Percentiles rank a stretch among this genome's conserved stretches.
Evolutionary conservation across 53 echinoderm and acorn worm genomes (phyloP).

Genomic region (Mesocentrotus franciscanus): DNA sequence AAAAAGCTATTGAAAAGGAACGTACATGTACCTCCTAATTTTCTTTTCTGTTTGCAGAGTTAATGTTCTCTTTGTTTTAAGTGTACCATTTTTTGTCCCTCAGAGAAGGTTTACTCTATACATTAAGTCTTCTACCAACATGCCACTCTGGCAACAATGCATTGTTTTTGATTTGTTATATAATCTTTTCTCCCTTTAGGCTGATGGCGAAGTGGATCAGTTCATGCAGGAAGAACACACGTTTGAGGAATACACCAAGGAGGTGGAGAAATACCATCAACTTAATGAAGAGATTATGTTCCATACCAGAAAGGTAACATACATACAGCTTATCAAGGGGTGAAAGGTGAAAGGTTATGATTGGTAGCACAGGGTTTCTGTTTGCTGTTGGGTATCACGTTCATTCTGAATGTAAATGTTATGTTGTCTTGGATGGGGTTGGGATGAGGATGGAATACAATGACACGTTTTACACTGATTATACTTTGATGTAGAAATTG

Average conservation of each 20-base stretch:
- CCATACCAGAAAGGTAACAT: constrained; percentile 91
- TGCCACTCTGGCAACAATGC: neutral
- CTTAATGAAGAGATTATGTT: constrained; percentile 91
- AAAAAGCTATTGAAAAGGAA: neutral
- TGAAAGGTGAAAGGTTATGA: neutral
- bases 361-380: neutral
- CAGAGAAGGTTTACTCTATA: neutral
- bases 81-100: neutral
- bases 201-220: constrained; percentile 90
- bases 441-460: neutral
- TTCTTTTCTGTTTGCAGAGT: neutral
- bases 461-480: neutral
- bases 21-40: no score
- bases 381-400: neutral
- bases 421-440: no score
- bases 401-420: neutral
- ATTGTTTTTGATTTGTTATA: neutral
- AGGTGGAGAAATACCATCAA: constrained; percentile 91
- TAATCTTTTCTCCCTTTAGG: constrained; percentile 61
- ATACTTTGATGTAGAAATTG: neutral
- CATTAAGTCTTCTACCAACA: neutral
- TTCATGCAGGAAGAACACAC: constrained; percentile 95
- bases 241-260: constrained; percentile 95
- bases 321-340: neutral
- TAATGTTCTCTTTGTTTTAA: neutral